phyloP scores from a whole-genome alignment of 2,888 invertebrate genomes.

The Melikaiella ostensackeni region DNA sequence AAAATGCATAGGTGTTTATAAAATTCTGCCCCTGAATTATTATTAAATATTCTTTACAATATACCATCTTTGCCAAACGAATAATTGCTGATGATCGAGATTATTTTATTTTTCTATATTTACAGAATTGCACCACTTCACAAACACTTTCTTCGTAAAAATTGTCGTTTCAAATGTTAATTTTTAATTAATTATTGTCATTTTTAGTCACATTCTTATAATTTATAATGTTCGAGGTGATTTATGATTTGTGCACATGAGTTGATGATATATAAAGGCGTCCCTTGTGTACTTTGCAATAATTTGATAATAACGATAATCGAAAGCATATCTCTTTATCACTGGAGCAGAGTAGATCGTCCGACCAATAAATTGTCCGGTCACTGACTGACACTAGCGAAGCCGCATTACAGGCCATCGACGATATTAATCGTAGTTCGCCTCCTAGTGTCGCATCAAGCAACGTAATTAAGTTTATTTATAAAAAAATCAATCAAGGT shows the following conservation, averaged over 20 bases:
- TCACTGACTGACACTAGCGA: conserved; percentile 37
- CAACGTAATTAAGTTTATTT: conserved; percentile 31
- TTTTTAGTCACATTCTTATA: background rate
- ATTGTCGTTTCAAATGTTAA: background rate
- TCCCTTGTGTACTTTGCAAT: conserved; percentile 12
- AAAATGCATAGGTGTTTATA: too few relatives aligned
- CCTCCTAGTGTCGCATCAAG: conserved; percentile 21
- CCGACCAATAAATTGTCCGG: conserved; percentile 40
- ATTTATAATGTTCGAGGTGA: background rate
- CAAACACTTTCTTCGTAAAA: background rate
- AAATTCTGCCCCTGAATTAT: too few relatives aligned
- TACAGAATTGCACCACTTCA: background rate
- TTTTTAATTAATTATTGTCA: background rate
- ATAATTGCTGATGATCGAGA: background rate
- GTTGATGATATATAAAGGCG: background rate
- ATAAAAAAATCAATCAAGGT: conserved; percentile 24
- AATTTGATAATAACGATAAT: conserved; percentile 38
- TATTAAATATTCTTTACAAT: too few relatives aligned
- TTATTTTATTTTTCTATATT: background rate
- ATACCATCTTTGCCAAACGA: background rate
- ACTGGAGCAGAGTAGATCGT: conserved; percentile 26
- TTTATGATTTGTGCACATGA: background rate
- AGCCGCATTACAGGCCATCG: conserved; percentile 33
- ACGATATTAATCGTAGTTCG: conserved; percentile 26
- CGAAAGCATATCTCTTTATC: conserved; percentile 38